These are phyloP conservation scores for Zootoca vivipara DNA, from an alignment of 2,113 vertebrate genomes.

Conservation along the genomic window DNA sequence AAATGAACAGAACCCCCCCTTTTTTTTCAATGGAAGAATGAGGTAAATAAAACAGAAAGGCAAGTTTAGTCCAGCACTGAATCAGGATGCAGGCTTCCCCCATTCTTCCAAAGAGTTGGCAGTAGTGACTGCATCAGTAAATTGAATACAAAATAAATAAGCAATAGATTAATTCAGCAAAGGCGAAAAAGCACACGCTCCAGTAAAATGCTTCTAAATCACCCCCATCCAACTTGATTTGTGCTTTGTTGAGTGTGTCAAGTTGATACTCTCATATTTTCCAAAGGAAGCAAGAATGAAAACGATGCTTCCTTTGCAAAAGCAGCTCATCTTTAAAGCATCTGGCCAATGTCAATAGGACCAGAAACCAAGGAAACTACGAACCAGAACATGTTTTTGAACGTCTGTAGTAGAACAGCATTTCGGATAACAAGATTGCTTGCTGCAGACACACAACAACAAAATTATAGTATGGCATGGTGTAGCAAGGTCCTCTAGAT, in stretches of 20 bases:
- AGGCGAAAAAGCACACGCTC: not conserved
- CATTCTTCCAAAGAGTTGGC: not conserved
- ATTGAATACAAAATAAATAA: not conserved
- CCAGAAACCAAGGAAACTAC: conserved; percentile 1
- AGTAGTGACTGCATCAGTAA: not conserved
- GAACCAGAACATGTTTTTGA: conserved; percentile 13
- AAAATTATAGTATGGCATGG: not conserved
- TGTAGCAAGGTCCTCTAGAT: not conserved
- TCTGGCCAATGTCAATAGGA: not conserved
- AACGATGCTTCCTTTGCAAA: not conserved
- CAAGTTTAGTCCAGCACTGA: not conserved
- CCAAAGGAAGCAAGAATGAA: conserved; percentile 27
- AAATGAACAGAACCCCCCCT: too few relatives aligned
- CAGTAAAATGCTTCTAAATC: not conserved
- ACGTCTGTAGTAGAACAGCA: not conserved
- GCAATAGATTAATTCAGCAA: not conserved
- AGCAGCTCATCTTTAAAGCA: not conserved
- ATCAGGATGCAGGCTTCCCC: not conserved
- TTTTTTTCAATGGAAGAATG: too few relatives aligned
- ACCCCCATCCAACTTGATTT: not conserved
- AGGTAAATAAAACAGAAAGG: too few relatives aligned
- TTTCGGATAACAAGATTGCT: not conserved
- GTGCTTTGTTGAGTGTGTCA: not conserved
- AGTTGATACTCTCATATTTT: conserved; percentile 12
- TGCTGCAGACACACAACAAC: not conserved